Evolutionary conservation across 2,888 invertebrate genomes (phyloP), one percentile per base, ranked within the genome.

Genomic region (Xestobium rufovillosum): DNA sequence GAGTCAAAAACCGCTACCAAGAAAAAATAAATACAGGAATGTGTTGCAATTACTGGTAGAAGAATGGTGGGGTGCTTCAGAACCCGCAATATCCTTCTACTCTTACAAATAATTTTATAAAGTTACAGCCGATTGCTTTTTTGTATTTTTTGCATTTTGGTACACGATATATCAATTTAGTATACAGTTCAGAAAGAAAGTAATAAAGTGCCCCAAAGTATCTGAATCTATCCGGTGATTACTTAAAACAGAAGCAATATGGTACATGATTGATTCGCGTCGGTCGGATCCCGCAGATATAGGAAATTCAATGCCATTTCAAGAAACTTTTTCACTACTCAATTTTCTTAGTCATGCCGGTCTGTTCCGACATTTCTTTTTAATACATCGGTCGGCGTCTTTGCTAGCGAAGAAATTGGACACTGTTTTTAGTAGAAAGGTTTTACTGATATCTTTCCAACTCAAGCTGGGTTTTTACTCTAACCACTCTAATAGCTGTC

Each of bases 251-350:
- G 34, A 43, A 38, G 50, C 54, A 51, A 57, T 53, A 52, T 49
- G 59, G 53, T 46, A 50, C 53, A 55, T 60, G 59, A 59, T 59
- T 59, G 60, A 60, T 60, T 57, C 50, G 56, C 55, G 56, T 60
- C 56, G 53, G 56, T 50, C 46, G 46, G 52, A 43, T 58, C 48
- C 49, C 53, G 51, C 54, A 51, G 50, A 50, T 55, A 54, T 55
- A 48, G 49, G 49, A 54, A 54, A 55, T 55, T 53, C 51, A 49
- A 49, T 51, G 48, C 43, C 51, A 44, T 50, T 49, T 49, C 43
- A 34, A 45, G 39, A 49, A 56, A 52, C 48, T 57, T 58, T 60
- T 60, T 55, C 50, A 48, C 45, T 45, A 53, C 52, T 53, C 56
- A 57, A 59, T 58, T 59, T 58, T 56, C 56, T 54, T 52, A 45